These are phyloP conservation scores for Sebastes cheni DNA, from an alignment of 2,797 vertebrate genomes.

Conservation along the genomic window DNA sequence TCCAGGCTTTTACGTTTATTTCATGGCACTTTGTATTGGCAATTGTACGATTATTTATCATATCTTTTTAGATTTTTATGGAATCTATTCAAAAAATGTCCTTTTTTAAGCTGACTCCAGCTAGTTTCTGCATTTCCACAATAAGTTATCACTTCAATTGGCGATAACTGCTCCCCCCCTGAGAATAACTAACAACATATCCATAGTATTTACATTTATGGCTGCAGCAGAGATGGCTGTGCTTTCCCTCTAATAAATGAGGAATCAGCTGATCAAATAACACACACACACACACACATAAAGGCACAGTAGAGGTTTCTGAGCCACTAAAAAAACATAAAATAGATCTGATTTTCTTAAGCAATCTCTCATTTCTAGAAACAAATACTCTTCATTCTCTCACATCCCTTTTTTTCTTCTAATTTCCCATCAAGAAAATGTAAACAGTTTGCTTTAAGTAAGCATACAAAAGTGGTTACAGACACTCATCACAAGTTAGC, in stretches of 20 bases:
- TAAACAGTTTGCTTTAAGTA: conserved; percentile 67
- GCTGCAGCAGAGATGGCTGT: conserved; percentile 29
- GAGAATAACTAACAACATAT: conserved; percentile 24
- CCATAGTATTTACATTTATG: conserved; percentile 31
- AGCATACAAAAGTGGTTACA: conserved; percentile 69
- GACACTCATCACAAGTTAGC: conserved; percentile 50
- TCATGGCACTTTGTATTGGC: conserved; percentile 24
- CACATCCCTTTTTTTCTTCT: neutral
- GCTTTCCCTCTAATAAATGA: conserved; percentile 23
- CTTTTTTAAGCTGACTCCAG: neutral
- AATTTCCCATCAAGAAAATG: conserved; percentile 44
- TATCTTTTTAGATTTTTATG: neutral
- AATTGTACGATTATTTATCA: neutral
- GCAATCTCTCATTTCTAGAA: conserved; percentile 12
- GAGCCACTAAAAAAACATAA: conserved; percentile 31
- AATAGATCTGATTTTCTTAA: conserved; percentile 28
- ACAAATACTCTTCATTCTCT: conserved; percentile 22
- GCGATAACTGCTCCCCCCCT: neutral
- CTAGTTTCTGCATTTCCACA: neutral
- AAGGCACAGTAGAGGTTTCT: conserved; percentile 41
- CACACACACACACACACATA: conserved; percentile 26
- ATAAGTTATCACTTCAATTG: conserved; percentile 14
- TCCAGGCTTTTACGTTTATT: neutral
- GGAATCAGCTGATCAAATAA: conserved; percentile 24
- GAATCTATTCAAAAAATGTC: neutral